Percentiles rank a stretch among this genome's conserved stretches.
phyloP scores from a whole-genome alignment of 2,113 vertebrate genomes.

The Cairina moschata region DNA sequence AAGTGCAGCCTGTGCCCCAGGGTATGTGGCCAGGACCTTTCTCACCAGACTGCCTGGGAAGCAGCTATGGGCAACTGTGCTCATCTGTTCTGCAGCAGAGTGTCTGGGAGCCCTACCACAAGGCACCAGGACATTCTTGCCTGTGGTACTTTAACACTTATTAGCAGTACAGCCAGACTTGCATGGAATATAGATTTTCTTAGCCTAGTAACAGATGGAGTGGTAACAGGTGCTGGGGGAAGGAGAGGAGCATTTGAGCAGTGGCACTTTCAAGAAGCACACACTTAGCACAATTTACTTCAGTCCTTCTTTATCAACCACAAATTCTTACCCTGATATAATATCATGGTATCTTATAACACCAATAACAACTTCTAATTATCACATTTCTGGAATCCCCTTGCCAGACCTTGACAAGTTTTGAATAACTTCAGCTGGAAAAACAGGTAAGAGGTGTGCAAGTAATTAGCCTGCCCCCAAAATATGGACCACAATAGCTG shows the following conservation, averaged over 20 bases:
- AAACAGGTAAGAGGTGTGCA: not conserved
- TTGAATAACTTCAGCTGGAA: not conserved
- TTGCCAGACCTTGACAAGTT: not conserved
- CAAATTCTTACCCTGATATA: not conserved
- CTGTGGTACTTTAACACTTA: not conserved
- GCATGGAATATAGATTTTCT: not conserved
- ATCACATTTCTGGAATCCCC: not conserved
- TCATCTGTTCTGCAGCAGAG: not conserved
- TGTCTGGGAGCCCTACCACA: not conserved
- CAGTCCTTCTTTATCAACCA: not conserved
- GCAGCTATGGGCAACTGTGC: not conserved
- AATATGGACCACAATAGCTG: not conserved
- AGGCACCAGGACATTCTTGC: not conserved
- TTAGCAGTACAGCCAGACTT: not conserved
- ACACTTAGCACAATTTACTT: not conserved
- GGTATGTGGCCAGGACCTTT: not conserved
- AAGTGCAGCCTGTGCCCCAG: not conserved
- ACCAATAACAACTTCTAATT: not conserved
- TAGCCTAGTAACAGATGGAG: not conserved
- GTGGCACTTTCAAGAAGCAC: not conserved
- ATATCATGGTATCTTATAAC: not conserved
- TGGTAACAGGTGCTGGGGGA: not conserved
- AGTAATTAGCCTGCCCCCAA: not conserved
- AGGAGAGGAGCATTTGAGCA: not conserved
- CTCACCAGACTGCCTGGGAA: not conserved